Conservation (phyloP, 2,113 vertebrate species). For the Sphaerodactylus townsendi region DNA sequence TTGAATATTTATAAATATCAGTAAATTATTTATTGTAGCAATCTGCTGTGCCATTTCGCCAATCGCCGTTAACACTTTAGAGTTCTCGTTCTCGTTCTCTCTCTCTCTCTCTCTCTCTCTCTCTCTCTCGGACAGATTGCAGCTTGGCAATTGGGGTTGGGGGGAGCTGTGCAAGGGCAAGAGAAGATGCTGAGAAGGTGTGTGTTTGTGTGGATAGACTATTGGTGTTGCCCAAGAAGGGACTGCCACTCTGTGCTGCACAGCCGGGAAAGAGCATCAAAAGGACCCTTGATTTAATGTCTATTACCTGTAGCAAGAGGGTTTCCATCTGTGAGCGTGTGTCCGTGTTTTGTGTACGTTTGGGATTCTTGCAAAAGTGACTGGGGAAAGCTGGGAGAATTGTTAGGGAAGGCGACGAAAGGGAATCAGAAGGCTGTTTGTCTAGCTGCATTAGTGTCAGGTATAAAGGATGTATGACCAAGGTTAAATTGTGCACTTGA, state of each 20-base stretch:
- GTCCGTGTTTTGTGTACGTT: background rate
- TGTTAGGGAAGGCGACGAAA: background rate
- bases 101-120: conserved; percentile 55
- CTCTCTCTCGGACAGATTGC: conserved; percentile 9
- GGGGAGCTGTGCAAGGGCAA: background rate
- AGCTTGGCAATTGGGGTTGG: background rate
- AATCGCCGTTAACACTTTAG: conserved; percentile 82
- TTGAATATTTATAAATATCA: conserved; percentile 99
- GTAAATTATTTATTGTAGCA: conserved; percentile 99
- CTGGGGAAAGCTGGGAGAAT: background rate
- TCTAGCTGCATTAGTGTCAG: background rate
- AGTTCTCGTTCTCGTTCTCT: conserved; percentile 51
- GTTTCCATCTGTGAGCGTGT: background rate
- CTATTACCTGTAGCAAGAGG: too few species aligned
- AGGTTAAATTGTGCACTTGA: background rate
- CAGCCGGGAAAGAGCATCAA: background rate
- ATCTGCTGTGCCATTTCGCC: conserved; percentile 94
- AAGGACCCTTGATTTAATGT: background rate
- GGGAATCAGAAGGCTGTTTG: background rate
- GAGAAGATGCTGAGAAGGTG: background rate
- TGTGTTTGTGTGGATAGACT: background rate
- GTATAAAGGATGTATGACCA: background rate
- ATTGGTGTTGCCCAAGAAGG: background rate
- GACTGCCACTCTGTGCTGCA: background rate
- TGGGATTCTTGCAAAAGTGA: background rate